phyloP scores from a whole-genome alignment of 2,113 vertebrate genomes.

The Prunella fulvescens region DNA sequence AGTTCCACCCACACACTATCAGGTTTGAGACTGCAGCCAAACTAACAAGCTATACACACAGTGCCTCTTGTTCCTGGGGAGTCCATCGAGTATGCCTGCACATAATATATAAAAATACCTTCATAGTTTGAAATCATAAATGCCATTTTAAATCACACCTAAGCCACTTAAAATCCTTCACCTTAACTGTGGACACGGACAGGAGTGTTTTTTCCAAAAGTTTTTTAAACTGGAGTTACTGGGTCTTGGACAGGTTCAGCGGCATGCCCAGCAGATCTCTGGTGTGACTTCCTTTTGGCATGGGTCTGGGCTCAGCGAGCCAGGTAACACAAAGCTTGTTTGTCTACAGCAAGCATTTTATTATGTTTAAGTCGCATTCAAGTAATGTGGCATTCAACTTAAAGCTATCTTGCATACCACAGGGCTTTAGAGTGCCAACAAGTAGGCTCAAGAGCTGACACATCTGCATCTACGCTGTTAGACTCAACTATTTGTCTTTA shows the following conservation, averaged over 20 bases:
- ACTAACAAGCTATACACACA: background rate
- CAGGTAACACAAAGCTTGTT: background rate
- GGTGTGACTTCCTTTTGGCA: background rate
- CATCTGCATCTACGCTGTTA: background rate
- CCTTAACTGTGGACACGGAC: background rate
- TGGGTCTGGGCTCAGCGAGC: background rate
- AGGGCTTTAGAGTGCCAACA: background rate
- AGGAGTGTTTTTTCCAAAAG: background rate
- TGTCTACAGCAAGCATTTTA: background rate
- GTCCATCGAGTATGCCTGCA: background rate
- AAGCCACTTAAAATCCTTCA: background rate
- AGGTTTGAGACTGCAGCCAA: background rate
- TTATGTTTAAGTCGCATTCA: accelerated
- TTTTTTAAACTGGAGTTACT: background rate
- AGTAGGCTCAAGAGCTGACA: background rate
- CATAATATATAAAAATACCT: background rate
- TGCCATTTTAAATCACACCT: background rate
- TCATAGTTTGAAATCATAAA: background rate
- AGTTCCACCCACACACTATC: background rate
- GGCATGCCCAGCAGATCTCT: background rate
- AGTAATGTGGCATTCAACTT: background rate
- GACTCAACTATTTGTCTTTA: background rate
- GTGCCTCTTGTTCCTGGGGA: background rate
- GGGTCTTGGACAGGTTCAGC: background rate
- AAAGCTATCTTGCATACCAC: background rate